phyloP scores from a whole-genome alignment of 2,797 vertebrate genomes.

The Distichodus sexfasciatus region DNA sequence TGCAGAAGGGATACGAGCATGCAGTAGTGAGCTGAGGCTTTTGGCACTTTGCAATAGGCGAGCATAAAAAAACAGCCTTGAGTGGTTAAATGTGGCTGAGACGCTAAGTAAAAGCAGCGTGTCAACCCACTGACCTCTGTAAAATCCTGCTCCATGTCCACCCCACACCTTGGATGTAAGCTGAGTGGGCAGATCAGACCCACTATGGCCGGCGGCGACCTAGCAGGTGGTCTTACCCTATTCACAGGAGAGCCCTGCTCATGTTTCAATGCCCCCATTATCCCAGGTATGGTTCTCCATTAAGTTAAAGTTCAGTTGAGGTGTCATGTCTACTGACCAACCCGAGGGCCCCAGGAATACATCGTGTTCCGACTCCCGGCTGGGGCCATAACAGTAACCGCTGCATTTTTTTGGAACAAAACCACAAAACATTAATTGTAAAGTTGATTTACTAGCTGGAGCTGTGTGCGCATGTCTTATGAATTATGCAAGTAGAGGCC shows the following conservation, averaged over 20 bases:
- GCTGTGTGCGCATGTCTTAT: constrained; percentile 21
- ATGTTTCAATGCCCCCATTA: not conserved
- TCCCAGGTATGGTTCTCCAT: not conserved
- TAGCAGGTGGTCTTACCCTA: constrained; percentile 10
- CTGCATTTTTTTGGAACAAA: constrained; percentile 4
- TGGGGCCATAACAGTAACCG: not conserved
- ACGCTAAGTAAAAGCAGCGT: constrained; percentile 21
- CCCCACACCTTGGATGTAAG: not conserved
- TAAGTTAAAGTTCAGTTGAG: not conserved
- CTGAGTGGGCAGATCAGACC: not conserved
- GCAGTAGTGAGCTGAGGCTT: constrained; percentile 27
- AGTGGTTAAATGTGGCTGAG: constrained; percentile 31
- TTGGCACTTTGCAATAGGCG: constrained; percentile 30
- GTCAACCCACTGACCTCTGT: constrained; percentile 38
- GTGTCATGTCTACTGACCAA: not conserved
- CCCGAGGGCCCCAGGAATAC: not conserved
- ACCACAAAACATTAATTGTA: not conserved
- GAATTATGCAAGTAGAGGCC: constrained; percentile 22
- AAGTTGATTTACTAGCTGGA: constrained; percentile 28
- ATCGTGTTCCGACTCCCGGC: not conserved
- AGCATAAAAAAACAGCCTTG: constrained; percentile 24
- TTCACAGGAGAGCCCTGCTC: not conserved
- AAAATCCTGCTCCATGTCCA: constrained; percentile 25
- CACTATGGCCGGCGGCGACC: not conserved
- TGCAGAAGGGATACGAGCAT: constrained; percentile 36